Base-by-base conservation (phyloP, 2,888 invertebrate species). In the Synergus gifuensis region DNA sequence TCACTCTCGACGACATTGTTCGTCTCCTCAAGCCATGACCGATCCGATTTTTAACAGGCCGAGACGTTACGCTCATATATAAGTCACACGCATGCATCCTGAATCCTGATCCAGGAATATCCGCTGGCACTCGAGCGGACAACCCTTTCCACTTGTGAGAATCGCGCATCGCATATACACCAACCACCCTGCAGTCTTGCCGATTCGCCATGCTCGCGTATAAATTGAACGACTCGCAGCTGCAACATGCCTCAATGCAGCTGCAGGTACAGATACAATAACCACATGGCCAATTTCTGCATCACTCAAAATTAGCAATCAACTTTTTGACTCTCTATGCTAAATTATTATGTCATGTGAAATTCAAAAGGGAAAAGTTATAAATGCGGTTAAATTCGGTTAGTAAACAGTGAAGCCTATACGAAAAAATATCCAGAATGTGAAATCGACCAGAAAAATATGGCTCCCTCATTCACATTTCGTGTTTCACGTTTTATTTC, bases 31-130 rank as follows among this genome's bases (percentile, higher is more conserved):
- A 87, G 86, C 89, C 91, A 90, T 91, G 91, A 92, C 92, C 91
- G 91, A 92, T 91, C 87, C 89, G 88, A 91, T 92, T 91, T 91
- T 91, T 91, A 91, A 91, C 90, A 88, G 87, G 83, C 87, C 85
- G 87, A 81, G 84, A 82, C 82, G 84, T 82, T 73, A 73, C 49
- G 73, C 73, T 73, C 73, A 73, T 73, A 73, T 54, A 54, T 73
- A 73, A 54, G 73, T 73, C 54, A 73, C 54, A 73, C 54, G 49
- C 16, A 69, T 69, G 46, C 76, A 76, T 81, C 83, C 81, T 79
- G 84, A 81, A 82, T 79, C 80, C 83, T 81, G 81, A 80, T 78
- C 78, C 80, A 76, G 79, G 77, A 82, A 83, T 82, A 83, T 82
- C 83, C 83, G 81, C 73, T 81, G 76, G 80, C 82, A 83, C 84